Evolutionary conservation across 1,140 invertebrate genomes (phyloP).

Genomic region (Centruroides sculpturatus): DNA sequence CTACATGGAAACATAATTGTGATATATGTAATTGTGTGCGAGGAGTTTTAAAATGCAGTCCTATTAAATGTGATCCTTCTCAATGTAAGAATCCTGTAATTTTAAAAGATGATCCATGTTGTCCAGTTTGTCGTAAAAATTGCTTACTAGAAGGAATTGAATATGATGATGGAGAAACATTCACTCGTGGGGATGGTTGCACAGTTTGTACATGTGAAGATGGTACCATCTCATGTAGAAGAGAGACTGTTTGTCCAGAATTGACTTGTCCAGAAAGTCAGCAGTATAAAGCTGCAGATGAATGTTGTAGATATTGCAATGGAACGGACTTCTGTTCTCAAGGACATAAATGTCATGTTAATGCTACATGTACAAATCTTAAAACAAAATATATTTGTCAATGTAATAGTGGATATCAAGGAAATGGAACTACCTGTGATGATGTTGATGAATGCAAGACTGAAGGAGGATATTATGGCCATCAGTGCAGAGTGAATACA

Average conservation of each 20-base stretch:
- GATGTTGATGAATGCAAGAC: slow-evolving; percentile 67
- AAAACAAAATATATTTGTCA: slow-evolving; percentile 68
- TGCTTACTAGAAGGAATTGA: slow-evolving; percentile 57
- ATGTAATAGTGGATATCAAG: slow-evolving; percentile 63
- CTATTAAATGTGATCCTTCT: too few relatives aligned
- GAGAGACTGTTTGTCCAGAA: slow-evolving; percentile 54
- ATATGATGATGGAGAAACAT: slow-evolving; percentile 67
- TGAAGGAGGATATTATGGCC: slow-evolving; percentile 53
- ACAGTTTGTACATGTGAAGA: slow-evolving; percentile 27
- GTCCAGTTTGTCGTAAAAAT: neutral
- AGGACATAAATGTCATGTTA: slow-evolving; percentile 64
- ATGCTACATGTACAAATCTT: slow-evolving; percentile 69
- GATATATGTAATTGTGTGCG: slow-evolving; percentile 60
- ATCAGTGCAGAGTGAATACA: slow-evolving; percentile 65
- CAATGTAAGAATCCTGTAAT: too few relatives aligned
- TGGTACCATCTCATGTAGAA: slow-evolving; percentile 52
- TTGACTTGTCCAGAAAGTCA: slow-evolving; percentile 59
- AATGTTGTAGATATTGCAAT: slow-evolving; percentile 82
- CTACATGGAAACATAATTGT: slow-evolving; percentile 62
- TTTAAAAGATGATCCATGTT: too few relatives aligned
- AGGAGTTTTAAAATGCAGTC: too few relatives aligned
- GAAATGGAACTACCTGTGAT: slow-evolving; percentile 59
- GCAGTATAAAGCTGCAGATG: slow-evolving; percentile 60
- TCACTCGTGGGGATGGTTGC: slow-evolving; percentile 42
- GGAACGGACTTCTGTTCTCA: slow-evolving; percentile 73